Evolutionary conservation across 2,888 invertebrate species (phyloP), one percentile per base, ranked within the genome.

Genomic region (Lepidochrysops patricia): DNA sequence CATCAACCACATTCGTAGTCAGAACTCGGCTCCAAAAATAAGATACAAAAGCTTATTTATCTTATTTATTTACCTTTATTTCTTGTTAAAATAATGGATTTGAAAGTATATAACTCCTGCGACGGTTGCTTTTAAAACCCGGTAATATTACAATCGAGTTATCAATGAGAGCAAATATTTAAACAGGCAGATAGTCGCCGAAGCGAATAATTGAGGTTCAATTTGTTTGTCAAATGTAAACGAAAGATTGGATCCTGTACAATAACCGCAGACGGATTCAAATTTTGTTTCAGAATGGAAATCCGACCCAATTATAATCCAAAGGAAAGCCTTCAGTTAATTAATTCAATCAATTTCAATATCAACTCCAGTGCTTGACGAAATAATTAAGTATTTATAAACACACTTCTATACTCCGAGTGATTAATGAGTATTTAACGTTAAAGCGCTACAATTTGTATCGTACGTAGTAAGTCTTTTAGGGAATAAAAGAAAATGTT

Each of bases 281-380:
- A 43, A 43, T 43, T 43, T 43, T 43, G 43, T 43, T 19, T 43
- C 43, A 43, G 19, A 43, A 43, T 43, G 43, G 19, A 23, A 43
- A 43, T 43, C 43, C 43, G 43, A 43, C 19, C 43, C 43, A 43
- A 43, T 43, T 43, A 43, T 43, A 43, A 43, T 43, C 43, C 43
- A 43, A 43, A 43, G 43, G 43, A 43, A 43, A 43, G 43, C 43
- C 19, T 43, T 43, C 43, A 19, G 19, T 43, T 43, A 43, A 43
- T 43, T 43, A 43, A 43, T 43, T 43, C 43, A 43, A 43, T 43
- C 19, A 43, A 43, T 43, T 43, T 43, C 43, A 43, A 43, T 15
- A 43, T 7, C 2, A 43, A 43, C 43, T 43, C 43, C 23, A 23
- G 43, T 43, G 43, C 43, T 43, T 43, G 19, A 29, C 29, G 29